These are phyloP conservation scores for Aphelenchoides bicaudatus DNA, from an alignment of 2,888 invertebrate genomes.

Conservation along the genomic window DNA sequence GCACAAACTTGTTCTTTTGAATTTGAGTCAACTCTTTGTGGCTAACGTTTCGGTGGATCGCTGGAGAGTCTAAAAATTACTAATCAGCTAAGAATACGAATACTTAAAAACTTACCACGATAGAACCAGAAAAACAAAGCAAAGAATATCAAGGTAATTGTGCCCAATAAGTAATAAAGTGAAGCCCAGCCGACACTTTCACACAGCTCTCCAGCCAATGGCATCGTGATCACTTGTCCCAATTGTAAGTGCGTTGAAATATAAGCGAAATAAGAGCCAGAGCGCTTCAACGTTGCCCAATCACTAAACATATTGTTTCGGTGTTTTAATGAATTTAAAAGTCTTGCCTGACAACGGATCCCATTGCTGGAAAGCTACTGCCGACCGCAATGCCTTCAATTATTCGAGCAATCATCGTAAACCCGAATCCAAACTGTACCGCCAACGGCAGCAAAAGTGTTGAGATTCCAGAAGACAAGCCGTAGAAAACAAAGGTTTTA, in stretches of 20 bases:
- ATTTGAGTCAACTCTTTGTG: slow-evolving; percentile 14
- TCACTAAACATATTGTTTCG: not conserved
- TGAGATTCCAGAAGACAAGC: slow-evolving; percentile 18
- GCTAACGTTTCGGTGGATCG: slow-evolving; percentile 12
- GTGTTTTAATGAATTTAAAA: no score
- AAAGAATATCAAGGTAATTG: slow-evolving; percentile 20
- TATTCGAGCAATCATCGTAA: slow-evolving; percentile 22
- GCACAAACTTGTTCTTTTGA: slow-evolving; percentile 6
- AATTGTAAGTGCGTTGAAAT: slow-evolving; percentile 17
- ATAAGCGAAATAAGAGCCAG: slow-evolving; percentile 21
- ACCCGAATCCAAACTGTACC: slow-evolving; percentile 18
- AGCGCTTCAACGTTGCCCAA: slow-evolving; percentile 18
- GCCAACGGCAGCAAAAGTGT: slow-evolving; percentile 24
- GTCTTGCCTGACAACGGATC: slow-evolving; percentile 9
- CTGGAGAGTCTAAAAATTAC: slow-evolving; percentile 22
- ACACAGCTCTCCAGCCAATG: slow-evolving; percentile 23
- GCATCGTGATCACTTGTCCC: slow-evolving; percentile 23
- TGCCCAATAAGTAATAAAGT: slow-evolving; percentile 25
- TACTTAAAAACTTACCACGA: no score
- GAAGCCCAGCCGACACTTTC: slow-evolving; percentile 24
- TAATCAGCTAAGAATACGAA: no score
- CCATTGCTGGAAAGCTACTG: slow-evolving; percentile 11
- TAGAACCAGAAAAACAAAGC: slow-evolving; percentile 22
- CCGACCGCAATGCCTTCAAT: slow-evolving; percentile 19
- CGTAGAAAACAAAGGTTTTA: slow-evolving; percentile 22